Percentiles rank a stretch among this genome's conserved stretches.
phyloP scores from a whole-genome alignment of 2,888 invertebrate species.

The Tribolium freemani region DNA sequence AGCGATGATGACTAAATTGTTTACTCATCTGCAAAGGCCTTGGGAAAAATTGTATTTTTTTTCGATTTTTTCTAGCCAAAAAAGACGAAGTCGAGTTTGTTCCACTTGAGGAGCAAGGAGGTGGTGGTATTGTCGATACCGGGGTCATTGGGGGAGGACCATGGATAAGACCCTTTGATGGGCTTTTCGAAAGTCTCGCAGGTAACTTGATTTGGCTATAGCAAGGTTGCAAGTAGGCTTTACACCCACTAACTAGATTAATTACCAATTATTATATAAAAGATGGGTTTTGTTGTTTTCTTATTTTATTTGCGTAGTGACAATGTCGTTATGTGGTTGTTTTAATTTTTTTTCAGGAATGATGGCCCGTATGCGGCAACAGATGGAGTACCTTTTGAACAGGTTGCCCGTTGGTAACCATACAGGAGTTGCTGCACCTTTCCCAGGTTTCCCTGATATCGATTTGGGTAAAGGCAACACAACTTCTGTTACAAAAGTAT shows the following conservation, averaged over 20 bases:
- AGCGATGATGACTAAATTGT: conserved; percentile 17
- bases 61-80: neutral
- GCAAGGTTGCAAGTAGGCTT: too few species aligned
- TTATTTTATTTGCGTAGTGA: neutral
- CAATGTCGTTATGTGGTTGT: conserved; percentile 45
- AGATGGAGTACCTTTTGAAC: conserved; percentile 58
- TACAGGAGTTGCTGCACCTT: conserved; percentile 48
- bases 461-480: conserved; percentile 66
- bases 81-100: conserved; percentile 50
- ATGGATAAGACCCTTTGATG: conserved; percentile 54
- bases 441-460: conserved; percentile 52
- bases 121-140: conserved; percentile 57
- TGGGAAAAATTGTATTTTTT: neutral
- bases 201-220: conserved; percentile 44
- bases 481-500: conserved; percentile 65
- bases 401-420: conserved; percentile 52
- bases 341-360: conserved; percentile 55
- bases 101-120: conserved; percentile 28
- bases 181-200: conserved; percentile 56
- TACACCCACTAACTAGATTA: too few species aligned
- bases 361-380: conserved; percentile 60
- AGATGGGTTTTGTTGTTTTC: neutral
- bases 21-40: conserved; percentile 35
- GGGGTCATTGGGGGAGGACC: conserved; percentile 51
- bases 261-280: too few species aligned